Percentiles rank a stretch among this genome's conserved stretches.
Conservation (phyloP, 2,888 invertebrate species). For the Lepidocyrtoides sp. region DNA sequence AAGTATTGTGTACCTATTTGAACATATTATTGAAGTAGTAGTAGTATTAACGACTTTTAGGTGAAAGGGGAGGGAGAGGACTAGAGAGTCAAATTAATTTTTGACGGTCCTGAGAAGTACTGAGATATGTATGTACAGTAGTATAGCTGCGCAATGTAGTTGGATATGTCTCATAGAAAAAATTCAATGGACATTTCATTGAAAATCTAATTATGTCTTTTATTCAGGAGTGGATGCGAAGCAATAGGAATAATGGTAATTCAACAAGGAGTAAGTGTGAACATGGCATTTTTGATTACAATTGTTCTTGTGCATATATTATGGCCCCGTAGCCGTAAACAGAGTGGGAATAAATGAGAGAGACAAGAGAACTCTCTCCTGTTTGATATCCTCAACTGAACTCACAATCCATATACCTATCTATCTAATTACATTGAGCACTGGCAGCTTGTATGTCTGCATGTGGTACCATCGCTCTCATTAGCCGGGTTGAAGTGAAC, state of each 20-base stretch:
- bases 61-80: background rate
- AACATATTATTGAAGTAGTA: background rate
- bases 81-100: too few species aligned
- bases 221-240: too few species aligned
- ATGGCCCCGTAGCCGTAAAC: too few species aligned
- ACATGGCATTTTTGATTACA: background rate
- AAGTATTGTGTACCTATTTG: background rate
- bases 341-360: background rate
- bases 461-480: background rate
- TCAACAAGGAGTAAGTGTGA: background rate
- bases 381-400: background rate
- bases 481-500: slow-evolving; percentile 5
- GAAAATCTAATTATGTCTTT: too few species aligned
- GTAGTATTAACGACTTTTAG: background rate
- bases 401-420: too few species aligned
- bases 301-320: background rate
- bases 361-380: slow-evolving; percentile 27
- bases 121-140: too few species aligned
- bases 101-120: too few species aligned
- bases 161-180: too few species aligned
- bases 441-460: background rate
- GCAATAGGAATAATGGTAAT: background rate
- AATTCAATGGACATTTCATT: too few species aligned
- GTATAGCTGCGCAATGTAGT: too few species aligned
- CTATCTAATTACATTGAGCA: slow-evolving; percentile 15